Percentiles rank a stretch among this genome's conserved stretches.
These are phyloP conservation scores for rat (Rattus norvegicus) DNA, from an alignment of 2,113 vertebrate species.

Conservation along the genomic window DNA sequence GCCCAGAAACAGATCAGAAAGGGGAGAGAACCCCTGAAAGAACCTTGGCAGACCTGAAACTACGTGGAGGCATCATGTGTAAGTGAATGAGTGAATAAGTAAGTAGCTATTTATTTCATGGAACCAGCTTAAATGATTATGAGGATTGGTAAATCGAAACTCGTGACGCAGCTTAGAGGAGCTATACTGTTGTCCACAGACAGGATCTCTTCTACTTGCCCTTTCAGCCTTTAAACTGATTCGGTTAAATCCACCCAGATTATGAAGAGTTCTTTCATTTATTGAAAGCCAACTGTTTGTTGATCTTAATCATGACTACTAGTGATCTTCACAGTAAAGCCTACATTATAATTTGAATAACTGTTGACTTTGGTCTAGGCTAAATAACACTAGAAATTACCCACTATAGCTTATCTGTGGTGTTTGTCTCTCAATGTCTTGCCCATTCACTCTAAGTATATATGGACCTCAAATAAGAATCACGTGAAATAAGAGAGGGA, in stretches of 20 bases:
- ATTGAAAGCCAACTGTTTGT: not conserved
- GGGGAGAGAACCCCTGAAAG: not conserved
- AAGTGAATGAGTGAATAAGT: not conserved
- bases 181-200: not conserved
- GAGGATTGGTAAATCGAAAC: constrained; percentile 27
- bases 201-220: constrained; percentile 20
- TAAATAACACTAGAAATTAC: constrained; percentile 29
- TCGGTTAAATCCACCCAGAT: not conserved
- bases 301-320: not conserved
- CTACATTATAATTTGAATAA: constrained; percentile 8
- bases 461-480: not conserved
- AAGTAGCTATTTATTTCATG: not conserved
- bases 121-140: not conserved
- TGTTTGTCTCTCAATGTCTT: not conserved
- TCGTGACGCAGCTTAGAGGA: not conserved
- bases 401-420: not conserved
- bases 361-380: not conserved
- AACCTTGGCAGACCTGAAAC: not conserved
- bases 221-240: constrained; percentile 16
- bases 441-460: not conserved
- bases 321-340: not conserved
- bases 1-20: not conserved
- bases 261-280: not conserved
- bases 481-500: not conserved
- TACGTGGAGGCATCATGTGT: not conserved